phyloP scores from a whole-genome alignment of 2,888 invertebrate genomes.

The Lottia gigantea region DNA sequence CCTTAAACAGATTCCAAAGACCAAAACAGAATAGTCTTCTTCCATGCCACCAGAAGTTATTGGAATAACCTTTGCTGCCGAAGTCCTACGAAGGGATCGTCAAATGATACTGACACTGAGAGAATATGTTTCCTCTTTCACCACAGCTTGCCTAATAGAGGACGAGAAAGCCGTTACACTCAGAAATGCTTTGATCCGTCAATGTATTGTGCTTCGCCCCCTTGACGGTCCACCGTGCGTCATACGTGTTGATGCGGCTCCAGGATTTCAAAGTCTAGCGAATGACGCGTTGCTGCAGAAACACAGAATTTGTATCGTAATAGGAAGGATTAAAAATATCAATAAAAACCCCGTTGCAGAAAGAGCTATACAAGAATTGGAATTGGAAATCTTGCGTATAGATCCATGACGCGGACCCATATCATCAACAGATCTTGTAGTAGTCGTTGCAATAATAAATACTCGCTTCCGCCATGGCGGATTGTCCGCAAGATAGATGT shows the following conservation, averaged over 20 bases:
- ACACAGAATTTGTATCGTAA: not conserved
- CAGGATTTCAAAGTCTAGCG: not conserved
- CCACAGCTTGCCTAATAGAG: not conserved
- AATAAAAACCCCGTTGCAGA: constrained; percentile 22
- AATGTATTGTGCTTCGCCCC: not conserved
- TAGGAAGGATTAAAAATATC: constrained; percentile 13
- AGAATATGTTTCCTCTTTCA: not conserved
- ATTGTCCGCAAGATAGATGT: constrained; percentile 13
- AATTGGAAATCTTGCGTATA: constrained; percentile 9
- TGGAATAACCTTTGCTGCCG: not conserved
- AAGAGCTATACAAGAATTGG: constrained; percentile 11
- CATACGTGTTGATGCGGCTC: not conserved
- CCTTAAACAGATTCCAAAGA: constrained; percentile 16
- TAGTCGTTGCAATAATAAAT: constrained; percentile 4
- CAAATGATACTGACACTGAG: not conserved
- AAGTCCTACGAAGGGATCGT: not conserved
- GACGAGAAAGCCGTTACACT: not conserved
- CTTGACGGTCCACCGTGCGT: not conserved
- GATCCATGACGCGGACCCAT: constrained; percentile 8
- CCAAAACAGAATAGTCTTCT: not conserved
- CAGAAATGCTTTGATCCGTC: not conserved
- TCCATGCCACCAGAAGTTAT: not conserved
- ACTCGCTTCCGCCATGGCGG: constrained; percentile 13
- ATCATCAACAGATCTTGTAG: not conserved
- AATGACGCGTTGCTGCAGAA: not conserved